Evolutionary conservation across 92 coral and sea anemone species (phyloP).

Genomic region (Porites divaricata): DNA sequence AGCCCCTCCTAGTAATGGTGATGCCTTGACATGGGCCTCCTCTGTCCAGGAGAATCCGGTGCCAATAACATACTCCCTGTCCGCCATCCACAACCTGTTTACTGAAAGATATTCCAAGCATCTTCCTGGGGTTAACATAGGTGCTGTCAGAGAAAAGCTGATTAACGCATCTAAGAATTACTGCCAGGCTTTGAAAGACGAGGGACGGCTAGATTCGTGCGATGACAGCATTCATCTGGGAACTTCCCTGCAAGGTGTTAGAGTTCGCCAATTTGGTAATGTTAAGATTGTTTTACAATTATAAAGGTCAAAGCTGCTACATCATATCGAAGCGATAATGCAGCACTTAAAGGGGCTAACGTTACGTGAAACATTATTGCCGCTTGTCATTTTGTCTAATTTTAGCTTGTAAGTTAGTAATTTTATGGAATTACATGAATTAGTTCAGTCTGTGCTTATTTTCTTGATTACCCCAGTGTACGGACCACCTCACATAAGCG

Average conservation of each 20-base stretch:
- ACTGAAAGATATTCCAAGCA: slow-evolving; percentile 40
- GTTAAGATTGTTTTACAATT: neutral
- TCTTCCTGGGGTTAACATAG: slow-evolving; percentile 42
- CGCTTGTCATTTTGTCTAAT: too few relatives aligned
- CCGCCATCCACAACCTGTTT: slow-evolving; percentile 53
- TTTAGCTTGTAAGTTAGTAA: too few relatives aligned
- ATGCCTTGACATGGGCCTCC: slow-evolving; percentile 62
- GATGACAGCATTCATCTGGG: slow-evolving; percentile 42
- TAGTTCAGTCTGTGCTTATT: too few relatives aligned
- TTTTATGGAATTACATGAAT: too few relatives aligned
- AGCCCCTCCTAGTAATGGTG: slow-evolving; percentile 72
- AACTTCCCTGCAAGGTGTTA: slow-evolving; percentile 6
- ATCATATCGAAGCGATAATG: too few relatives aligned
- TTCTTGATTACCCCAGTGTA: too few relatives aligned
- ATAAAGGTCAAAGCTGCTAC: too few relatives aligned
- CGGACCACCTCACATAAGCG: too few relatives aligned
- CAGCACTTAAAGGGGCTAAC: too few relatives aligned
- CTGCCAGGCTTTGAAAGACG: slow-evolving; percentile 35
- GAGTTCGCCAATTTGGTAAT: slow-evolving; percentile 10
- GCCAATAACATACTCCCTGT: slow-evolving; percentile 53
- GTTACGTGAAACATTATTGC: too few relatives aligned
- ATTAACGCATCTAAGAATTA: slow-evolving; percentile 38
- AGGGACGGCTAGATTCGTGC: slow-evolving; percentile 54
- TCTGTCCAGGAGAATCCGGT: slow-evolving; percentile 68
- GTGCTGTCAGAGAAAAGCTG: slow-evolving; percentile 42